Percentiles rank a stretch among this genome's conserved stretches.
These are phyloP conservation scores for Boloria selene DNA, from an alignment of 2,888 invertebrate species.

Conservation along the genomic window DNA sequence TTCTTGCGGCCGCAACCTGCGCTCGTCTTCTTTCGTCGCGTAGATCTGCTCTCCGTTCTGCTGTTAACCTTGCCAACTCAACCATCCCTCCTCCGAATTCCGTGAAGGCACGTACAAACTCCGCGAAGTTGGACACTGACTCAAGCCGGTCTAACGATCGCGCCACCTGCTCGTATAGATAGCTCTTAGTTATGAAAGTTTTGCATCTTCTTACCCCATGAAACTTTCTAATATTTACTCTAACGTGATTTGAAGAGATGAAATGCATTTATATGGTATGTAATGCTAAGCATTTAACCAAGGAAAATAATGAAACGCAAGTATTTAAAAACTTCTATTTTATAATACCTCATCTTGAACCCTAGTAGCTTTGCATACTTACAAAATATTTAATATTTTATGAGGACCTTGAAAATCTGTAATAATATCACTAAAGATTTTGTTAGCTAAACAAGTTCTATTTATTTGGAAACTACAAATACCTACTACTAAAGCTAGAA, in stretches of 20 bases:
- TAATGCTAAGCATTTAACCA: not conserved
- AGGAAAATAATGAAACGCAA: not conserved
- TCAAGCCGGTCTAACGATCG: conserved; percentile 92
- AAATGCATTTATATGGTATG: not conserved
- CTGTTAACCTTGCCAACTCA: conserved; percentile 96
- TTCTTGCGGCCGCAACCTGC: conserved; percentile 97
- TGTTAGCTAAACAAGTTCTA: not conserved
- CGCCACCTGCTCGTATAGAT: conserved; percentile 82
- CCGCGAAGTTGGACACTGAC: conserved; percentile 95
- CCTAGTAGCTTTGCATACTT: not conserved
- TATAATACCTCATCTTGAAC: not conserved
- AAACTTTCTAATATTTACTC: not conserved
- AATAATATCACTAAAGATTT: not conserved
- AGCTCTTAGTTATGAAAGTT: conserved; percentile 22
- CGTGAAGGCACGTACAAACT: conserved; percentile 99
- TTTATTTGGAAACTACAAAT: too few relatives aligned
- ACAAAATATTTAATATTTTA: not conserved
- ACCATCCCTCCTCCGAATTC: conserved; percentile 99
- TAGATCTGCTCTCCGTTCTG: conserved; percentile 89
- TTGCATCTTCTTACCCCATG: conserved; percentile 4
- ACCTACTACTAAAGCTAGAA: too few relatives aligned
- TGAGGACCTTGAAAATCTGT: conserved; percentile 1
- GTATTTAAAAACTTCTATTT: too few relatives aligned
- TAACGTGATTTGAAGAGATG: not conserved
- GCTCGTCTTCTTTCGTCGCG: conserved; percentile 97